Evolutionary conservation across 2,113 vertebrate genomes (phyloP).

Genomic region (Tinamus guttatus): DNA sequence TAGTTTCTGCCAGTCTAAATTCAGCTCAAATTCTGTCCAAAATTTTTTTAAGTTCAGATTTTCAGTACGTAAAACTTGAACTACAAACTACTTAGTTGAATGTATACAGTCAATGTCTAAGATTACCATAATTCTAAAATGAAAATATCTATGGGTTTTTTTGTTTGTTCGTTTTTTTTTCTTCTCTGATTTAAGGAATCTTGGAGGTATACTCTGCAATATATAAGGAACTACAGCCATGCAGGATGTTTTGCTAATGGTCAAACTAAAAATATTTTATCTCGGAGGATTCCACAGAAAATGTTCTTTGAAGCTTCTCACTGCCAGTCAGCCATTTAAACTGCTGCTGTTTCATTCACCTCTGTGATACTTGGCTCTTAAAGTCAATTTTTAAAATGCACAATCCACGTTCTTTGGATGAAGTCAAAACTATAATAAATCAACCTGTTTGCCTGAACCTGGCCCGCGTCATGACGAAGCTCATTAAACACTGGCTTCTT

Average conservation of each 20-base stretch:
- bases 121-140: not conserved
- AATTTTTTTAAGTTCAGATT: not conserved
- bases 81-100: not conserved
- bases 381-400: not conserved
- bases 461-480: rapidly evolving
- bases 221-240: not conserved
- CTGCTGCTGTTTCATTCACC: not conserved
- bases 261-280: not conserved
- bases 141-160: no score
- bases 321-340: not conserved
- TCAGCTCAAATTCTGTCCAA: no score
- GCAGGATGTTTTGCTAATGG: not conserved
- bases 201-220: not conserved
- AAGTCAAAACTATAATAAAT: not conserved
- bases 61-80: not conserved
- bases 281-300: not conserved
- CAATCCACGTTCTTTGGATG: not conserved
- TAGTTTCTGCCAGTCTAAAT: not conserved
- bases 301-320: not conserved
- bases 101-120: not conserved
- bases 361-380: not conserved
- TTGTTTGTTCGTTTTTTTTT: not conserved
- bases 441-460: not conserved
- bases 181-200: not conserved
- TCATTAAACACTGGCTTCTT: not conserved